A percentile compares a stretch with the other conserved stretches of the same genome.
Conservation (phyloP, 2,888 invertebrate genomes). For the Drosophila trichaetosa region DNA sequence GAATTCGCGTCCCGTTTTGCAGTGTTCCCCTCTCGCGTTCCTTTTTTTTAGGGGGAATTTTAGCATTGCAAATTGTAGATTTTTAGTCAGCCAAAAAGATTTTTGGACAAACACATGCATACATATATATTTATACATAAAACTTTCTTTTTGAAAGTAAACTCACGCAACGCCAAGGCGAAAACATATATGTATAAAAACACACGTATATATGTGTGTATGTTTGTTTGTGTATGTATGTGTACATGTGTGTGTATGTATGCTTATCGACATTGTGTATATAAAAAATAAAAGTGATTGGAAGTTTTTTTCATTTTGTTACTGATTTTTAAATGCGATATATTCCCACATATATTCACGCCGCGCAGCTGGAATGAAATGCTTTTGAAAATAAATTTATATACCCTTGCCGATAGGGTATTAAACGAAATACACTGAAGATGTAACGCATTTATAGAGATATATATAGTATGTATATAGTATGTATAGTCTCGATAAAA, state of each 20-base stretch:
- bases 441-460: background rate
- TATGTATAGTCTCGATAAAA: background rate
- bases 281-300: conserved; percentile 77
- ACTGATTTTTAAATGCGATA: conserved; percentile 62
- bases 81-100: conserved; percentile 33
- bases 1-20: conserved; percentile 40
- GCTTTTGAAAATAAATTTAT: conserved; percentile 38
- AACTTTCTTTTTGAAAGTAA: conserved; percentile 12
- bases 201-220: background rate
- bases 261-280: conserved; percentile 2
- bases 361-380: conserved; percentile 43
- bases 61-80: conserved; percentile 78
- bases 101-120: conserved; percentile 10
- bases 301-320: conserved; percentile 59
- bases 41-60: conserved; percentile 49
- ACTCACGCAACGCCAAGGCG: background rate
- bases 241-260: background rate
- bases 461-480: too few species aligned
- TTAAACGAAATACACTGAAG: rapidly evolving
- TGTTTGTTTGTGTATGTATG: background rate
- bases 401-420: conserved; percentile 3
- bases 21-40: background rate
- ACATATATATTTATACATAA: background rate
- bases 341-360: conserved; percentile 14
- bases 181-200: conserved; percentile 21